Evolutionary conservation across 2,797 vertebrate species (phyloP).

Genomic region (Dallia pectoralis): DNA sequence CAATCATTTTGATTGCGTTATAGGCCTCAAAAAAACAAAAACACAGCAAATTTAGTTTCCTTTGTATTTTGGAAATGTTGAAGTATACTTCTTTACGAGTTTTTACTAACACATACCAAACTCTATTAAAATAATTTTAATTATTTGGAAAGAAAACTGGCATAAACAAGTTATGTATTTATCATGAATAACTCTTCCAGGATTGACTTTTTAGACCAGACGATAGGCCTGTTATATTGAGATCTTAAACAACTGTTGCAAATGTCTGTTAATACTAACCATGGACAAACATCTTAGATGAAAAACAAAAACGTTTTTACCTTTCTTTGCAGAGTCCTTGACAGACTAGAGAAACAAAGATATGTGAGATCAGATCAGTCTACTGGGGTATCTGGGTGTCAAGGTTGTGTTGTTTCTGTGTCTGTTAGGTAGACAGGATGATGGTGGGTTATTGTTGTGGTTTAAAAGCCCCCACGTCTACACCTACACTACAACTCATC

Average conservation of each 20-base stretch:
- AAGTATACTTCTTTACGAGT: background rate
- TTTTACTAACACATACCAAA: background rate
- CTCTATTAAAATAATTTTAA: background rate
- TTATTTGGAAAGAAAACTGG: background rate
- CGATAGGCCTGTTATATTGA: background rate
- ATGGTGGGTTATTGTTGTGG: slow-evolving; percentile 65
- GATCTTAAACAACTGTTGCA: background rate
- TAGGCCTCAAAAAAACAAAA: background rate
- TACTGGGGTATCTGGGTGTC: slow-evolving; percentile 4
- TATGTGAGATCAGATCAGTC: slow-evolving; percentile 6
- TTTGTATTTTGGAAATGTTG: background rate
- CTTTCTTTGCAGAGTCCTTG: slow-evolving; percentile 12
- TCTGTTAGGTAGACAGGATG: slow-evolving; percentile 70
- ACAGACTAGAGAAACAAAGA: slow-evolving; percentile 30
- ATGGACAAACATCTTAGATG: background rate
- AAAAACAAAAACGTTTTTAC: background rate
- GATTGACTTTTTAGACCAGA: background rate
- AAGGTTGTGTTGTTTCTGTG: slow-evolving; percentile 29
- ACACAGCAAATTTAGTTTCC: background rate
- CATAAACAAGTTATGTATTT: background rate
- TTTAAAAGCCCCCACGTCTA: slow-evolving; percentile 73
- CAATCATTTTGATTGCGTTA: background rate
- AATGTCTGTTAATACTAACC: background rate
- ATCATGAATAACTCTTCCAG: background rate
- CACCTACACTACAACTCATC: slow-evolving; percentile 72